These are phyloP conservation scores for Piaya cayana DNA, from an alignment of 2,113 vertebrate genomes.

Conservation along the genomic window DNA sequence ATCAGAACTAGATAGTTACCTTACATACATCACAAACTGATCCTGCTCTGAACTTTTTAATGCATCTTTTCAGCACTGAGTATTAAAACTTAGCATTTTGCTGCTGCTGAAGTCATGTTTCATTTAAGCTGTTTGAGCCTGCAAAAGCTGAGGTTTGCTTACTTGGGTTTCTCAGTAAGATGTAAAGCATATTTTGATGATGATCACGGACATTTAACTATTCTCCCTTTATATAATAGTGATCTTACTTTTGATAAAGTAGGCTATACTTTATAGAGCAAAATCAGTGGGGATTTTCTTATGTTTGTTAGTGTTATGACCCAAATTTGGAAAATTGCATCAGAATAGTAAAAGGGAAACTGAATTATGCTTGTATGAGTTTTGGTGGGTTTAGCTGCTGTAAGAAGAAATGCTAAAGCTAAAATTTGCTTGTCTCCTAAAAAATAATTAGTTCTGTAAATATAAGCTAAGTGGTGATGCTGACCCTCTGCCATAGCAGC, in stretches of 20 bases:
- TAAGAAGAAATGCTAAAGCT: background rate
- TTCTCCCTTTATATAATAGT: background rate
- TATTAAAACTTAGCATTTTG: background rate
- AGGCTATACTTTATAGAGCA: background rate
- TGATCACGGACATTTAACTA: background rate
- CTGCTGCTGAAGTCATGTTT: background rate
- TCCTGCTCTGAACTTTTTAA: background rate
- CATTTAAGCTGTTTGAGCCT: background rate
- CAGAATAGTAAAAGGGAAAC: background rate
- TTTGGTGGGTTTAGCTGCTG: background rate
- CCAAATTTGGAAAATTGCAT: background rate
- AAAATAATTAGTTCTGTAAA: background rate
- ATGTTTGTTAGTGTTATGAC: background rate
- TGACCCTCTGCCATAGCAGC: background rate
- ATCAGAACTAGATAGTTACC: background rate
- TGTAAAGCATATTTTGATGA: background rate
- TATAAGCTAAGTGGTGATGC: background rate
- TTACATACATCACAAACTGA: background rate
- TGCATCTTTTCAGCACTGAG: background rate
- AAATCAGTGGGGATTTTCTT: background rate
- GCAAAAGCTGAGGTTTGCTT: background rate
- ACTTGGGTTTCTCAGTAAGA: background rate
- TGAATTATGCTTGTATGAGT: background rate
- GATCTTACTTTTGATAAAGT: background rate
- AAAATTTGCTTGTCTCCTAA: background rate